Conservation (phyloP, 1,140 invertebrate species). For the Drosophila kanapiae region DNA sequence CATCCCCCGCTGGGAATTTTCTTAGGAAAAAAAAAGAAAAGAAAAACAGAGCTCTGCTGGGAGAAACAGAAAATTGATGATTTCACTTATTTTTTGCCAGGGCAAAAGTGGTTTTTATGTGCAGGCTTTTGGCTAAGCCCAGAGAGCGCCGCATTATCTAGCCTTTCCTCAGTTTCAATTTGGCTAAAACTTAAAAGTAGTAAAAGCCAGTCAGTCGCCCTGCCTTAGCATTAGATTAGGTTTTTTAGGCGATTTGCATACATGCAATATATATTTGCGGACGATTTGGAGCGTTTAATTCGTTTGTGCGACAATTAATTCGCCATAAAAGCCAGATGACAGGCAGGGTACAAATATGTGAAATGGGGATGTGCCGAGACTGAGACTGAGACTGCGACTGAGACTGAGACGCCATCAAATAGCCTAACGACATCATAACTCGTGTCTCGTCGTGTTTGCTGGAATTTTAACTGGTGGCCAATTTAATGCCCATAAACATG, state of each 20-base stretch:
- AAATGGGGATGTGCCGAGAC: conserved; percentile 27
- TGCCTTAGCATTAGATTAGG: neutral
- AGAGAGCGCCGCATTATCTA: conserved; percentile 6
- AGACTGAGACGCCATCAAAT: conserved; percentile 49
- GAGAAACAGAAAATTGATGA: conserved; percentile 71
- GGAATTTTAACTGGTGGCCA: conserved; percentile 71
- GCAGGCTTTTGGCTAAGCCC: conserved; percentile 28
- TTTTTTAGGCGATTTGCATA: conserved; percentile 29
- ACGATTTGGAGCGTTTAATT: conserved; percentile 20
- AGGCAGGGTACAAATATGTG: conserved; percentile 32
- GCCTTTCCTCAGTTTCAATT: conserved; percentile 19
- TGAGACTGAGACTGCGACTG: conserved; percentile 7
- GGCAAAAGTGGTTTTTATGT: conserved; percentile 67
- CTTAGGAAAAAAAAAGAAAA: conserved; percentile 1
- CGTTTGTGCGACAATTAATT: conserved; percentile 56
- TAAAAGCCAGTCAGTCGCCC: conserved; percentile 9
- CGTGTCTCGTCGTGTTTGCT: conserved; percentile 52
- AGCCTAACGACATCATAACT: conserved; percentile 74
- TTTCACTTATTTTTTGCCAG: conserved; percentile 73
- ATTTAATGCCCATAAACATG: conserved; percentile 79
- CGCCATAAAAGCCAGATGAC: conserved; percentile 52
- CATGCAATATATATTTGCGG: conserved; percentile 13
- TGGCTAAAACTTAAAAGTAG: conserved; percentile 43
- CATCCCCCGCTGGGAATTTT: conserved; percentile 63
- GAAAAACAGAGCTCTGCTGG: conserved; percentile 8